Base-by-base conservation (phyloP, 2,888 invertebrate species). In the Azorinus chamasolen region DNA sequence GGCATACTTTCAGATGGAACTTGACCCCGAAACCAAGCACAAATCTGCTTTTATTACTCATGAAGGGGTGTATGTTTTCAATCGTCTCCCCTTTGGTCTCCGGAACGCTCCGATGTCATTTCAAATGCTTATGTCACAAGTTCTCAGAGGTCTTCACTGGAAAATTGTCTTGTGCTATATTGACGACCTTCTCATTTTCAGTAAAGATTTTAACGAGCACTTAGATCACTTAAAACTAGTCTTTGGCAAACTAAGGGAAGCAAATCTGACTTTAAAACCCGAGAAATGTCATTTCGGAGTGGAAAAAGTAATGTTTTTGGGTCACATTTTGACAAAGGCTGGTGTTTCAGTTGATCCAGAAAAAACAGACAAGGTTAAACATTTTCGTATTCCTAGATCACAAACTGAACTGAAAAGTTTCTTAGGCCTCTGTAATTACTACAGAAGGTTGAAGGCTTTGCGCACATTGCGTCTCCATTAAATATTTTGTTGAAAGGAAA, bases 371-470 rank as follows among this genome's bases (percentile, higher is more conserved):
- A 75, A 71, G n/a, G 76, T 81, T 4, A 18, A 53, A 46, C 68
- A 55, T 14, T 76, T 77, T 37, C 79, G 74, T 20, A 59, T 45
- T 12, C 80, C 83, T 0, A 76, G 43, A 50, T 65, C 71, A 27
- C 76, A 76, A 53, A 61, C 65, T 12, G 66, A 82, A 14, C 41
- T 82, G 8, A 55, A 76, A 65, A 59, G 65, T 12, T 84, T 78
- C 46, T 27, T 75, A 18, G 80, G 80, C 6, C 53, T 81, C 12
- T 80, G 76, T 46, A 92, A 92, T 83, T 93, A 91, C 83, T 93
- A 93, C 75, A 83, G 88, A 5, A 85, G 93, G 83, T 72, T 92
- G 0, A 82, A 86, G 16, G 87, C 20, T 77, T 90, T 8, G 66
- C 91, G 1, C 53, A 78, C 6, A 83, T 89, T 14, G 83, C 86